Conservation (phyloP, 2,113 vertebrate genomes). For the Ahaetulla prasina region DNA sequence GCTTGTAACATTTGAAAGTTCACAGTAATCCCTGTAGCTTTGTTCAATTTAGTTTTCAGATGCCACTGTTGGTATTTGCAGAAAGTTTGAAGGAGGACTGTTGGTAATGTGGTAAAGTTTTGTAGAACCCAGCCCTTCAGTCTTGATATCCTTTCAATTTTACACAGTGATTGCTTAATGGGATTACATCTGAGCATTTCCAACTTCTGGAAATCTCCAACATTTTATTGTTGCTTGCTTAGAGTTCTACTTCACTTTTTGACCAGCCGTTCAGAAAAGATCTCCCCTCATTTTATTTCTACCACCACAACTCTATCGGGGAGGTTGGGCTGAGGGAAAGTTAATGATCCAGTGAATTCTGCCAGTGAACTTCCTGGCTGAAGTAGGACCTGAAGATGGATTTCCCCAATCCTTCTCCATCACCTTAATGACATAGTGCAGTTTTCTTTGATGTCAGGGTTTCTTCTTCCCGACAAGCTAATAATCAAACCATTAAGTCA, state of each 20-base stretch:
- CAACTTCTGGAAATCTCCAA: background rate
- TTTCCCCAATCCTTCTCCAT: background rate
- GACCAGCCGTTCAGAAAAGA: background rate
- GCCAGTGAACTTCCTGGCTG: background rate
- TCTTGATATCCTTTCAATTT: background rate
- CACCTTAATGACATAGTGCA: background rate
- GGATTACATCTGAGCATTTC: background rate
- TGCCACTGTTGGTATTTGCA: conserved; percentile 40
- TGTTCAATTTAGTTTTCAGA: background rate
- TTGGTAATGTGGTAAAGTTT: conserved; percentile 30
- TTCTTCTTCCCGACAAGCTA: background rate
- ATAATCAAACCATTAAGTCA: background rate
- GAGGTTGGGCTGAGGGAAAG: background rate
- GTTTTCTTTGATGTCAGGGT: background rate
- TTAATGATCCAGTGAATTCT: background rate
- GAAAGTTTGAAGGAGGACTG: conserved; percentile 38
- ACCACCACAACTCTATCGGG: background rate
- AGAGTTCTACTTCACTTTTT: background rate
- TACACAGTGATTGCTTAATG: background rate
- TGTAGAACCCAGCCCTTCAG: conserved; percentile 4
- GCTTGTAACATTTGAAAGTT: background rate
- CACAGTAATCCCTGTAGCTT: background rate
- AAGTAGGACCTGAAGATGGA: background rate
- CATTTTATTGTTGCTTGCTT: background rate
- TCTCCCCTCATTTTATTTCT: background rate